Conservation (phyloP, 2,113 vertebrate genomes). For the Candoia aspera region DNA sequence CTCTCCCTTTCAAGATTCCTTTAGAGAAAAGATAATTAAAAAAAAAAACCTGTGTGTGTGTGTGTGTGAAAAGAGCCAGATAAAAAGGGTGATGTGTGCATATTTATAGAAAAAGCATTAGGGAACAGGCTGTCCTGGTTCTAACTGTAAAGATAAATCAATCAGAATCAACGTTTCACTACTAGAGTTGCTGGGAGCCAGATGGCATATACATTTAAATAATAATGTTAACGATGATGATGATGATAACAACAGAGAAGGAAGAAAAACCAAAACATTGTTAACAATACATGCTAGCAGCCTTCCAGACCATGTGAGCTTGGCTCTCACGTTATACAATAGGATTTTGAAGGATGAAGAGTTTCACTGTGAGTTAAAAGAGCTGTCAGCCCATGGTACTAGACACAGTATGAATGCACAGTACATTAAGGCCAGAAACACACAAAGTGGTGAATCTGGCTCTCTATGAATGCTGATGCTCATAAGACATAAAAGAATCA, state of each 20-base stretch:
- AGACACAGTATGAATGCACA: not conserved
- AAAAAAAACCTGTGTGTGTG: conserved; percentile 2
- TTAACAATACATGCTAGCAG: not conserved
- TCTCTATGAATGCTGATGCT: not conserved
- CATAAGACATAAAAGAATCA: not conserved
- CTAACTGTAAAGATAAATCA: conserved; percentile 67
- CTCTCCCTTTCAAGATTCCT: conserved; percentile 42
- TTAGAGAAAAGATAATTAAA: conserved; percentile 55
- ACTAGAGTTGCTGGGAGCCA: not conserved
- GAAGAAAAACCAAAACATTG: not conserved
- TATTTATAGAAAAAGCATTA: conserved; percentile 65
- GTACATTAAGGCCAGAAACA: conserved; percentile 3
- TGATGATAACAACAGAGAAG: conserved; percentile 1
- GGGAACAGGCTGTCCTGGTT: conserved; percentile 70
- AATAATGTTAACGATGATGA: too few species aligned
- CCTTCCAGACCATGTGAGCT: not conserved
- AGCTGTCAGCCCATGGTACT: not conserved
- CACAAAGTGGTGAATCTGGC: conserved; percentile 6
- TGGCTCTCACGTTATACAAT: not conserved
- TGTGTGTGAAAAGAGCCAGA: conserved; percentile 46
- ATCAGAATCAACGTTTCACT: conserved; percentile 32
- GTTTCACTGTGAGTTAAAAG: conserved; percentile 4
- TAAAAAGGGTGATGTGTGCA: conserved; percentile 20
- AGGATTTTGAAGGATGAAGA: conserved; percentile 25
- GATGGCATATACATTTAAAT: not conserved